Percentiles rank a stretch among this genome's conserved stretches.
phyloP scores from a whole-genome alignment of 2,888 invertebrate species.

The Nomada flava region DNA sequence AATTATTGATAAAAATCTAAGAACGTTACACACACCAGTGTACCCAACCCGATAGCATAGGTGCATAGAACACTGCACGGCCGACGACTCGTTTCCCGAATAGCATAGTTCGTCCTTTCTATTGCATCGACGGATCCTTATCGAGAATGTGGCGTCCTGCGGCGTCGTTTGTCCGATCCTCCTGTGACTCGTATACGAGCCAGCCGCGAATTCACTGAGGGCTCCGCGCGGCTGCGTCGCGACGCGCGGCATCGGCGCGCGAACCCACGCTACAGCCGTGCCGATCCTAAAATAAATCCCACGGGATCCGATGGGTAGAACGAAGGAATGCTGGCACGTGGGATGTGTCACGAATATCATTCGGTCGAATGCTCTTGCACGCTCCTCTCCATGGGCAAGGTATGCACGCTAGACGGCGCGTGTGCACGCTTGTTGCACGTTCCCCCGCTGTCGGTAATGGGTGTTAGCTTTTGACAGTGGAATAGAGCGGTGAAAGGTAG shows the following conservation, averaged over 20 bases:
- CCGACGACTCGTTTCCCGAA: constrained; percentile 26
- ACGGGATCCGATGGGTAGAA: constrained; percentile 76
- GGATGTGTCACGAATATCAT: constrained; percentile 75
- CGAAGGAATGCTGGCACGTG: constrained; percentile 79
- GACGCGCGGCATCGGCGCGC: constrained; percentile 42
- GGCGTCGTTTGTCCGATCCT: constrained; percentile 16
- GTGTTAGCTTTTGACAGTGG: no score
- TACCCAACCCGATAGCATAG: no score
- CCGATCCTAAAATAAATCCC: constrained; percentile 81
- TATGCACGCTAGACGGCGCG: not conserved
- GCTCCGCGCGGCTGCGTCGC: constrained; percentile 53
- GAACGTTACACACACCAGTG: no score
- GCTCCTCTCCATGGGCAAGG: constrained; percentile 20
- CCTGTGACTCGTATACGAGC: constrained; percentile 57
- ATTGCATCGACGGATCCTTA: constrained; percentile 50
- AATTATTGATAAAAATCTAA: no score
- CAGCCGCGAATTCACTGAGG: constrained; percentile 71
- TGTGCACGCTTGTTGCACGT: not conserved
- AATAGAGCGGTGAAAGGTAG: no score
- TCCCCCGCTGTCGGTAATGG: no score
- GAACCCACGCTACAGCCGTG: constrained; percentile 77
- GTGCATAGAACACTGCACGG: not conserved
- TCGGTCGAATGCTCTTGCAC: constrained; percentile 7
- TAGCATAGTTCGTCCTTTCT: constrained; percentile 10
- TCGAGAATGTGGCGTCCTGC: constrained; percentile 23